A percentile compares a stretch with the other conserved stretches of the same genome.
These are phyloP conservation scores for Acromyrmex echinatior DNA, from an alignment of 1,140 invertebrate genomes.

Conservation along the genomic window DNA sequence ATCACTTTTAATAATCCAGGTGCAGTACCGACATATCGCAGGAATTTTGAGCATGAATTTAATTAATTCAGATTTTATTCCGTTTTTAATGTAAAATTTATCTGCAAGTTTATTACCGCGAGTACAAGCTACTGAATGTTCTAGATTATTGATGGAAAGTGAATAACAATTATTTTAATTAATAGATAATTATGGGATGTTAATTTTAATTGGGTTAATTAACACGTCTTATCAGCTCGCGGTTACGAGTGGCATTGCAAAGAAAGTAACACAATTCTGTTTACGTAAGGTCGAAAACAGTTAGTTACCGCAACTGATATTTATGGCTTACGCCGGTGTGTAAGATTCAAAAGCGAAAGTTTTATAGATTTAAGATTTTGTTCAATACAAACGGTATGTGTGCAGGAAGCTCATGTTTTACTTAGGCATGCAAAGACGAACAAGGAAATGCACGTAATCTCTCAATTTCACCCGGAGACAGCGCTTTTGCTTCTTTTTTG, in stretches of 20 bases:
- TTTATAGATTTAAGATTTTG: slow-evolving; percentile 13
- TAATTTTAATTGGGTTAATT: slow-evolving; percentile 38
- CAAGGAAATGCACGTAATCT: slow-evolving; percentile 74
- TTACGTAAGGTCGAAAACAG: slow-evolving; percentile 46
- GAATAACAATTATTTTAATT: slow-evolving; percentile 28
- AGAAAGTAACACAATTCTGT: slow-evolving; percentile 44
- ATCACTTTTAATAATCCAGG: neutral
- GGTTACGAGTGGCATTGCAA: slow-evolving; percentile 21
- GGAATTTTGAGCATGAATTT: neutral
- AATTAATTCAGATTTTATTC: neutral
- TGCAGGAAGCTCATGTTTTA: slow-evolving; percentile 59
- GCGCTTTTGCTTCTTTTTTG: slow-evolving; percentile 46
- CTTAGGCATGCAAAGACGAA: slow-evolving; percentile 59
- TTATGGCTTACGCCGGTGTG: neutral
- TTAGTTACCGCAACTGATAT: slow-evolving; percentile 3
- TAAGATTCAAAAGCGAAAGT: slow-evolving; percentile 59
- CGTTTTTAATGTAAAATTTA: neutral
- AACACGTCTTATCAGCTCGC: slow-evolving; percentile 23
- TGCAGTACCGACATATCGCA: neutral
- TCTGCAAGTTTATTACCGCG: neutral
- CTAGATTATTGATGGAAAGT: neutral
- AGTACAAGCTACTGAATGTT: neutral
- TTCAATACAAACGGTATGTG: slow-evolving; percentile 13
- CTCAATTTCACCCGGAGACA: slow-evolving; percentile 69
- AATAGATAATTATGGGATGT: slow-evolving; percentile 5